Evolutionary conservation across 2,888 invertebrate genomes (phyloP).

Genomic region (Coenonympha arcania): DNA sequence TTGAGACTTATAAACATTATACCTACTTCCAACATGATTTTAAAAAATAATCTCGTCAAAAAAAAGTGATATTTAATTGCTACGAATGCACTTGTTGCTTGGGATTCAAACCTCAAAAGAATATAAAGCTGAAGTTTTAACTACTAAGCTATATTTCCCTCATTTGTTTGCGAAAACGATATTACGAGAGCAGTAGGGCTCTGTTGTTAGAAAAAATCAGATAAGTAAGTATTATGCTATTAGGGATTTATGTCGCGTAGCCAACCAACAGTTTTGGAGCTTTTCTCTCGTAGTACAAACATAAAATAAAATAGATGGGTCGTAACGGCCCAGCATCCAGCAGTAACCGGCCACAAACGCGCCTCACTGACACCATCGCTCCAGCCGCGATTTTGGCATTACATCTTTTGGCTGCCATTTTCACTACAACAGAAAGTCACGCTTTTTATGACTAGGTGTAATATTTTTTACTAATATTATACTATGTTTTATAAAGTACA

Average conservation of each 20-base stretch:
- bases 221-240: background rate
- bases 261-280: constrained; percentile 31
- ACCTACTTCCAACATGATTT: too few species aligned
- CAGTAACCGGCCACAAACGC: constrained; percentile 38
- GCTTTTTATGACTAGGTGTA: constrained; percentile 8
- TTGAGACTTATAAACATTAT: too few species aligned
- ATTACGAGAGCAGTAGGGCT: background rate
- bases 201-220: background rate
- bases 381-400: constrained; percentile 41
- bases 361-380: constrained; percentile 50
- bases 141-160: too few species aligned
- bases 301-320: constrained; percentile 62
- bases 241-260: constrained; percentile 13
- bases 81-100: too few species aligned
- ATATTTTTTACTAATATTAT: constrained; percentile 4
- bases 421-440: constrained; percentile 10
- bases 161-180: background rate
- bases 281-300: constrained; percentile 38
- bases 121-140: too few species aligned
- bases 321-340: constrained; percentile 54
- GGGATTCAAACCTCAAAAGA: background rate
- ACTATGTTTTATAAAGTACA: too few species aligned
- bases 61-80: too few species aligned
- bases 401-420: constrained; percentile 5
- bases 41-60: too few species aligned